These are phyloP conservation scores for Rhopalosiphum maidis DNA, from an alignment of 1,140 invertebrate genomes.

Conservation along the genomic window DNA sequence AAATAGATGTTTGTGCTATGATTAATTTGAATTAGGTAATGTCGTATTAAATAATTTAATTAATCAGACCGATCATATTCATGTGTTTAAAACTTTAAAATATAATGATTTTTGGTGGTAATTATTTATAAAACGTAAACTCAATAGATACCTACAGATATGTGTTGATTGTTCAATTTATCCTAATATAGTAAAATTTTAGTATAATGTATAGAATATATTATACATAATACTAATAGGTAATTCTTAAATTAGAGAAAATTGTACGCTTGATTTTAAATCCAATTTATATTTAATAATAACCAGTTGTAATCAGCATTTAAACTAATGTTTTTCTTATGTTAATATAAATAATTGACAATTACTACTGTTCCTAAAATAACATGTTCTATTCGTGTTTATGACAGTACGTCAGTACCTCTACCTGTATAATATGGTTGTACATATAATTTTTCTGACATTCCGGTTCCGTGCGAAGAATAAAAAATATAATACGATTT, in stretches of 20 bases:
- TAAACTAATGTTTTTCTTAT: background rate
- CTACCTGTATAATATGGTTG: background rate
- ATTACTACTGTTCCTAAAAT: background rate
- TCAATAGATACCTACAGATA: background rate
- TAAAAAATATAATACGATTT: background rate
- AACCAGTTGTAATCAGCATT: background rate
- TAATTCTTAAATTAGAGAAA: background rate
- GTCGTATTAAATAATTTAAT: too few relatives aligned
- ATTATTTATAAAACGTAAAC: background rate
- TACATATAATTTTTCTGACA: background rate
- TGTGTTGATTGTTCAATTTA: background rate
- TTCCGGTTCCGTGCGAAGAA: background rate
- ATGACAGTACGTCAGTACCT: background rate
- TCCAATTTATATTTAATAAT: background rate
- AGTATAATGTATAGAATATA: background rate
- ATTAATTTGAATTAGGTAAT: too few relatives aligned
- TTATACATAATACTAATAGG: too few relatives aligned
- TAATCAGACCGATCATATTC: too few relatives aligned
- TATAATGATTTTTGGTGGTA: too few relatives aligned
- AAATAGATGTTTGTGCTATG: too few relatives aligned
- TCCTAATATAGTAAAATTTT: background rate
- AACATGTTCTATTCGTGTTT: background rate
- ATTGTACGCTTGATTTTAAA: background rate
- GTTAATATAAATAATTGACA: slow-evolving; percentile 2
- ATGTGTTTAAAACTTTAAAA: too few relatives aligned